A percentile compares a stretch with the other conserved stretches of the same genome.
Conservation (phyloP, 2,113 vertebrate species). For the Coptodon bakossiorum region DNA sequence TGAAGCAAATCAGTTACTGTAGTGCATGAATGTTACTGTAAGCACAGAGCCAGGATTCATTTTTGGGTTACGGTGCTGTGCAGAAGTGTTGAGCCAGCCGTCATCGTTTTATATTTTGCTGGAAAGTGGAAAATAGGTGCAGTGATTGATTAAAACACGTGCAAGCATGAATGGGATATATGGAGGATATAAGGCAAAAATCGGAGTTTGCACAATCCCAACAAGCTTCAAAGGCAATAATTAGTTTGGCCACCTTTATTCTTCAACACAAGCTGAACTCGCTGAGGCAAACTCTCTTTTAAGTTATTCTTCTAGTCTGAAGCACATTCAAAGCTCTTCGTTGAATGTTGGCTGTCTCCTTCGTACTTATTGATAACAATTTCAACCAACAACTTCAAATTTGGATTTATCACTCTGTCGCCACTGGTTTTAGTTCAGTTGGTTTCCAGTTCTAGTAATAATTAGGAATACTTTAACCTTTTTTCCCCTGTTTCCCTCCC, state of each 20-base stretch:
- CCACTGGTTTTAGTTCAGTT: not conserved
- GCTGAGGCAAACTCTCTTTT: not conserved
- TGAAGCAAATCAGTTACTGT: not conserved
- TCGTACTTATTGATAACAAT: not conserved
- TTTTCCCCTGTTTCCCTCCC: not conserved
- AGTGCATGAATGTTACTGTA: not conserved
- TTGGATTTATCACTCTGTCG: not conserved
- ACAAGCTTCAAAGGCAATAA: not conserved
- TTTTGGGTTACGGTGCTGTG: not conserved
- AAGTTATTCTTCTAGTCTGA: not conserved
- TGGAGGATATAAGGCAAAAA: not conserved
- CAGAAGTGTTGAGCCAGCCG: not conserved
- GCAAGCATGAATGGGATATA: not conserved
- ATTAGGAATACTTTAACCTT: not conserved
- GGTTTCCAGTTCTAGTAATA: not conserved
- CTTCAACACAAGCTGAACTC: not conserved
- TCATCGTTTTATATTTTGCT: not conserved
- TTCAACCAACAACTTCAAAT: not conserved
- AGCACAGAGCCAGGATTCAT: not conserved
- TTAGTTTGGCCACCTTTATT: not conserved
- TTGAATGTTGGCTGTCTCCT: not conserved
- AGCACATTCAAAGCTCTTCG: not conserved
- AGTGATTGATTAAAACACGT: not conserved
- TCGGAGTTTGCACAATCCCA: not conserved
- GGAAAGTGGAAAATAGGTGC: not conserved